phyloP scores from a whole-genome alignment of 2,797 vertebrate species.

The Microhierax caerulescens region DNA sequence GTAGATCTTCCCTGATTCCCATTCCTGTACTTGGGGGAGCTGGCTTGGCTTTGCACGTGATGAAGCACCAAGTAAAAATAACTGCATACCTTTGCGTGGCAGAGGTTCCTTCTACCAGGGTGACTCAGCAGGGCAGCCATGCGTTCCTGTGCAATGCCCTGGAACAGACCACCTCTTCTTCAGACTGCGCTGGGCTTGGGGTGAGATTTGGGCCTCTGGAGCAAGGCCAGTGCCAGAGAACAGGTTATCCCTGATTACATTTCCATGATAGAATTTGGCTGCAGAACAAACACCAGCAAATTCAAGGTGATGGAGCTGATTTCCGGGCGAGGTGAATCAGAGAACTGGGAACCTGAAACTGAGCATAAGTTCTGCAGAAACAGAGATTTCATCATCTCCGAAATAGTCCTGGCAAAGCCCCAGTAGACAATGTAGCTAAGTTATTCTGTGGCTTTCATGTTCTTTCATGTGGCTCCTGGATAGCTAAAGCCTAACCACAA shows the following conservation, averaged over 20 bases:
- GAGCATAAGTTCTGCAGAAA: constrained; percentile 22
- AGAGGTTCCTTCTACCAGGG: neutral
- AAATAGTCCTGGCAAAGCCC: constrained; percentile 51
- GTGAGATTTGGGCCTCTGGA: neutral
- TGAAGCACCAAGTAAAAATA: neutral
- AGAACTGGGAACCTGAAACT: neutral
- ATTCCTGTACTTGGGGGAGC: neutral
- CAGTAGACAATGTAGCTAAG: constrained; percentile 54
- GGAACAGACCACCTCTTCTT: constrained; percentile 17
- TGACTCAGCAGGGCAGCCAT: constrained; percentile 3
- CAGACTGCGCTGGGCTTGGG: neutral
- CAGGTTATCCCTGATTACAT: constrained; percentile 40
- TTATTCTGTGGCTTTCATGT: constrained; percentile 65
- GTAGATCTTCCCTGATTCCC: neutral
- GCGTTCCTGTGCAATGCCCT: neutral
- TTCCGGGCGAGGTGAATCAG: constrained; percentile 28
- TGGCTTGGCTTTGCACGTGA: neutral
- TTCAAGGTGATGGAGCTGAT: neutral
- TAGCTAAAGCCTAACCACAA: constrained; percentile 57
- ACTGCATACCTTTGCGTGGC: neutral
- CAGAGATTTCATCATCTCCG: constrained; percentile 55
- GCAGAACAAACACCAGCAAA: neutral
- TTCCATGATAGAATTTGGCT: neutral
- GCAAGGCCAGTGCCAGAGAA: neutral
- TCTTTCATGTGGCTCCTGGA: constrained; percentile 62